Percentiles rank a stretch among this genome's conserved stretches.
These are phyloP conservation scores for Sturnira hondurensis DNA, from an alignment of 2,113 vertebrate genomes.

Conservation along the genomic window DNA sequence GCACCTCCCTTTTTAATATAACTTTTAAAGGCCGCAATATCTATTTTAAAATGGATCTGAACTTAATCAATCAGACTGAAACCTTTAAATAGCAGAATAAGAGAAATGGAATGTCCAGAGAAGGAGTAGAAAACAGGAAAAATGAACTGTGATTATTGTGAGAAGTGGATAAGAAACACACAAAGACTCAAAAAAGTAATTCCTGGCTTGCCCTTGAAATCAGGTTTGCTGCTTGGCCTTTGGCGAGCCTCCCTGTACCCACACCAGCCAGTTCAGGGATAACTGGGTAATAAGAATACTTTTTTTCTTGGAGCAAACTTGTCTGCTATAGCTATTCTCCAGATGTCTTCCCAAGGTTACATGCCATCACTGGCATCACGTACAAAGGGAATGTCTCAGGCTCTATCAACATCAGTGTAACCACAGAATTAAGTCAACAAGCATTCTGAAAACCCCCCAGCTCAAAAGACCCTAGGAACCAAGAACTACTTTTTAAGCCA, in stretches of 20 bases:
- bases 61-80: not conserved
- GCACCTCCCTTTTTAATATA: not conserved
- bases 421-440: constrained; percentile 8
- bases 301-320: not conserved
- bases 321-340: not conserved
- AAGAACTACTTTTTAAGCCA: not conserved
- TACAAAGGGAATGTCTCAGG: not conserved
- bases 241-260: not conserved
- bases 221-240: not conserved
- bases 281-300: not conserved
- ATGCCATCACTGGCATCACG: not conserved
- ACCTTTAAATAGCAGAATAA: not conserved
- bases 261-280: not conserved
- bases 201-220: not conserved
- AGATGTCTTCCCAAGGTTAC: not conserved
- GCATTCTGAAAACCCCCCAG: not conserved
- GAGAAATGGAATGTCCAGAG: not conserved
- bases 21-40: not conserved
- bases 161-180: not conserved
- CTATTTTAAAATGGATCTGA: constrained; percentile 18
- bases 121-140: not conserved
- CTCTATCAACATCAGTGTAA: not conserved
- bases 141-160: not conserved
- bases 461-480: not conserved
- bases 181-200: not conserved